These are phyloP conservation scores for Merops nubicus DNA, from an alignment of 2,113 vertebrate species.

Conservation along the genomic window DNA sequence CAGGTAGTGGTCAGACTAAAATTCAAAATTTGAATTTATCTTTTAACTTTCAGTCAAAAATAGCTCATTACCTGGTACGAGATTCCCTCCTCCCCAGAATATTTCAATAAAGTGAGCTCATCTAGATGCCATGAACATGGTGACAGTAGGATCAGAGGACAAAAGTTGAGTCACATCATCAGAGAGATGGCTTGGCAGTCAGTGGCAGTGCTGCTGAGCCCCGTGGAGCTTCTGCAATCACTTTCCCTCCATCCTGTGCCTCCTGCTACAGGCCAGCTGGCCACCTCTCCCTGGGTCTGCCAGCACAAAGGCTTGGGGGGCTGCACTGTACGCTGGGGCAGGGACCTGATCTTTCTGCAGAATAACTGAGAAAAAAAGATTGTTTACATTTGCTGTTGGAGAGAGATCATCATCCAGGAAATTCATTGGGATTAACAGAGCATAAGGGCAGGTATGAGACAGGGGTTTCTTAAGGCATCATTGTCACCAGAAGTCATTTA, in stretches of 20 bases:
- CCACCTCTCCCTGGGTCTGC: fast-evolving
- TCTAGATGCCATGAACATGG: background rate
- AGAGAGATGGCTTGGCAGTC: background rate
- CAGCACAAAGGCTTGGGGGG: background rate
- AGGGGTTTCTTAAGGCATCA: background rate
- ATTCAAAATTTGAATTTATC: background rate
- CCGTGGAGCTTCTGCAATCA: background rate
- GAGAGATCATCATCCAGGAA: background rate
- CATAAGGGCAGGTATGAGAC: background rate
- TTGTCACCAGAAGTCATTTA: background rate
- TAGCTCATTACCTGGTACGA: background rate
- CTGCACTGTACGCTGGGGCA: background rate
- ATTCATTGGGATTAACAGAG: background rate
- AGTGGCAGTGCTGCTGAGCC: background rate
- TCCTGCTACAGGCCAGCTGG: fast-evolving
- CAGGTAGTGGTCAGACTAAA: background rate
- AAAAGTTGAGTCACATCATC: background rate
- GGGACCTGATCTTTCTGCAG: background rate
- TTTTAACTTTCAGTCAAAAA: background rate
- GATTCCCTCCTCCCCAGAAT: background rate
- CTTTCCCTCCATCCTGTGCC: background rate
- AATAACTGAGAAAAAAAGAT: background rate
- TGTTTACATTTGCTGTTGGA: background rate
- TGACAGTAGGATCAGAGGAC: background rate
- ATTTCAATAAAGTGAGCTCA: background rate